Evolutionary conservation across 2,113 vertebrate genomes (phyloP).

Genomic region (Odontophorus gujanensis): DNA sequence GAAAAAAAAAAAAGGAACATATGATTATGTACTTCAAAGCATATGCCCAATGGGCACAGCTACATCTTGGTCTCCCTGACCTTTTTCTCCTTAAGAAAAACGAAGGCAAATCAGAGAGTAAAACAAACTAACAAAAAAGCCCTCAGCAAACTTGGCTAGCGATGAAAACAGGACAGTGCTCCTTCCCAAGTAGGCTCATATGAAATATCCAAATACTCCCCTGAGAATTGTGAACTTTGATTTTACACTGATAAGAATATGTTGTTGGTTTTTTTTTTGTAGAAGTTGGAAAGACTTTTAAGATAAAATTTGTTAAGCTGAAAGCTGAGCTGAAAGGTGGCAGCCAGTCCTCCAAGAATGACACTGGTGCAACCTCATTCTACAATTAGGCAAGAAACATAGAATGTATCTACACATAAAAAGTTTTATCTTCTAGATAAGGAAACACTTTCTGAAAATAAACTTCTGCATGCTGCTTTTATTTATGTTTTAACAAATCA

Average conservation of each 20-base stretch:
- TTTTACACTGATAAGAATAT: background rate
- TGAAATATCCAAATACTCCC: background rate
- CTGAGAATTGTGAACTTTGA: background rate
- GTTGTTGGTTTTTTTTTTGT: background rate
- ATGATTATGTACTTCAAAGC: background rate
- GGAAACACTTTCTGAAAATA: background rate
- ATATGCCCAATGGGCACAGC: background rate
- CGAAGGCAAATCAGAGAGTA: background rate
- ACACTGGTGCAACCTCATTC: background rate
- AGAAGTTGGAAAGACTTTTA: background rate
- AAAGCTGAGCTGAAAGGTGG: background rate
- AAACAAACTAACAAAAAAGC: background rate
- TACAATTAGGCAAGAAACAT: background rate
- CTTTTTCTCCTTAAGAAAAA: background rate
- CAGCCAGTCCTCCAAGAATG: background rate
- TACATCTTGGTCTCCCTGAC: background rate
- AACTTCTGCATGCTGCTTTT: background rate
- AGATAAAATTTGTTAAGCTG: background rate
- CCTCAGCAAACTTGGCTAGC: background rate
- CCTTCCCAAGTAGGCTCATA: background rate
- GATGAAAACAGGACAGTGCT: background rate
- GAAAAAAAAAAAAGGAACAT: background rate
- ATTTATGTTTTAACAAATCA: background rate
- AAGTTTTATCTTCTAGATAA: background rate
- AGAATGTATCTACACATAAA: background rate